Base-by-base conservation (phyloP, 2,888 invertebrate species). In the Megalurothrips usitatus region DNA sequence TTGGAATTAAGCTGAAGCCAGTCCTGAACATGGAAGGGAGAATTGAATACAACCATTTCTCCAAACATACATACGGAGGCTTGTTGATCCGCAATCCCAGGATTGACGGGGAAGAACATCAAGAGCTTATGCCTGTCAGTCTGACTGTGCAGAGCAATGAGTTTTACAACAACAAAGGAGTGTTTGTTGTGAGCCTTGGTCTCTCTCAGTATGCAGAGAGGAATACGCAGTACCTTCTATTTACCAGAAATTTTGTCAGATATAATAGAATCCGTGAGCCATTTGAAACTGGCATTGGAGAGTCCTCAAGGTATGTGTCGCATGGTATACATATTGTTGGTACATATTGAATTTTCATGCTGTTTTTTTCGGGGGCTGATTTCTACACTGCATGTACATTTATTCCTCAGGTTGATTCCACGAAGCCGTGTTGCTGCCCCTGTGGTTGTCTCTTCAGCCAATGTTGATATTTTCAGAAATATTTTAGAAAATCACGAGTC, bases 381-480 rank as follows among this genome's bases (percentile, higher is more conserved):
- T 58, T 19, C 14, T 58, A 58, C 1, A 43, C 34, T 43, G 6
- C 3, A 43, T 43, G 6, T 43, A 43, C 6, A 43, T 43, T 43
- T 43, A 43, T 6, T 43, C 34, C 26, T 23, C 68, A 90, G 91
- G 84, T 87, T 99, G 78, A 94, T 94, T 84, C 97, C 99, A 0
- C 91, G 99, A 84, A 96, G 96, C 83, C 90, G 95, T 84, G 98
- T 98, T 0, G 94, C 98, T 1, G 99, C 98, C 0, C 94, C 96
- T 0, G 91, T 99, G 63, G 96, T 98, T 0, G 90, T 99, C 28
- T 94, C 96, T 0, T 90, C 90, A 0, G 92, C 93, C 85, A 98
- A 98, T 86, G 92, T 98, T 0, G 91, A 93, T 79, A 91, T 99
- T 2, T 96, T 91, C 84, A 90, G 98, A 82, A 99, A 99, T 87